Evolutionary conservation across 2,797 vertebrate genomes (phyloP).

Genomic region (Notoglanidium macrostoma): DNA sequence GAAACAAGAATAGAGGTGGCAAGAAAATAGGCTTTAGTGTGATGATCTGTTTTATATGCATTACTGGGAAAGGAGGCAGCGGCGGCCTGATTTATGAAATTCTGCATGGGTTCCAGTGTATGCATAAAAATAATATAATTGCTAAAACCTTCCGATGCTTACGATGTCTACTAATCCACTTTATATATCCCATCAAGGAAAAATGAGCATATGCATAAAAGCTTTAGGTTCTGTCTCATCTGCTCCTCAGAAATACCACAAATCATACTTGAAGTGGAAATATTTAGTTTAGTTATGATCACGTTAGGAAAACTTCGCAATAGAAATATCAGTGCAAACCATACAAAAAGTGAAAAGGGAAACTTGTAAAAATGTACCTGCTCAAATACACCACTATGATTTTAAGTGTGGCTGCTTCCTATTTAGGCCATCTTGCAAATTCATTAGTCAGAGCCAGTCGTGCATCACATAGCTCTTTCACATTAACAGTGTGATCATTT

Average conservation of each 20-base stretch:
- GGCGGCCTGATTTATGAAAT: background rate
- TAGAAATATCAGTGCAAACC: background rate
- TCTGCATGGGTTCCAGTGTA: background rate
- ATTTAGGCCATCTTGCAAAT: background rate
- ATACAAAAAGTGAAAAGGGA: background rate
- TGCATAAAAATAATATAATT: background rate
- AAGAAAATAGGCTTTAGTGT: slow-evolving; percentile 15
- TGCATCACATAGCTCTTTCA: slow-evolving; percentile 3
- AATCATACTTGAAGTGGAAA: background rate
- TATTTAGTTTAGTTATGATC: background rate
- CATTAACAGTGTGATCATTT: background rate
- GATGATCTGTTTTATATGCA: slow-evolving; percentile 24
- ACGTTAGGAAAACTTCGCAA: too few relatives aligned
- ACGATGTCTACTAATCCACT: background rate
- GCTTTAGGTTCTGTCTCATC: background rate
- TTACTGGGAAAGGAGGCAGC: background rate
- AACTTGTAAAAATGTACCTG: background rate
- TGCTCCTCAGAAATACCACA: background rate
- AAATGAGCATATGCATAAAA: background rate
- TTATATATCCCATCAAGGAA: background rate
- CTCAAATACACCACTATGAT: background rate
- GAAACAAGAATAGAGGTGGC: slow-evolving; percentile 29
- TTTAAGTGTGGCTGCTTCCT: background rate
- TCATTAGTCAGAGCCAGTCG: background rate
- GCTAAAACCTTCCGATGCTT: background rate